Conservation (phyloP, 2,113 vertebrate genomes). For the Toxostoma redivivum region DNA sequence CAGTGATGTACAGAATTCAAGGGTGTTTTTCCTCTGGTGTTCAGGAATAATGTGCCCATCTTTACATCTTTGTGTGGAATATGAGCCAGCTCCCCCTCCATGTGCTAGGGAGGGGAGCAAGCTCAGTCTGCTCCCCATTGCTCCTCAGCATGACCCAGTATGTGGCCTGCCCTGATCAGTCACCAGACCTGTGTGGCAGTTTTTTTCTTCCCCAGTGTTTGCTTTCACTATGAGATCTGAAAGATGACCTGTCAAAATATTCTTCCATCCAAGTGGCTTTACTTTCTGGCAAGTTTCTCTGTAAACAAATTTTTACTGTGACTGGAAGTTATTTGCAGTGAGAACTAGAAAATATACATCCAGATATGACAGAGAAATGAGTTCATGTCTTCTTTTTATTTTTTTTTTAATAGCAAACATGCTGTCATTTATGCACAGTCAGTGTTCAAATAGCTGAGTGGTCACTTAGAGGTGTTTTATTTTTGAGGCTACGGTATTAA, state of each 20-base stretch:
- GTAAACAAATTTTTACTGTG: neutral
- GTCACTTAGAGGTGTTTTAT: neutral
- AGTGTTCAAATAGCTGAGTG: neutral
- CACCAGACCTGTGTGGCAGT: neutral
- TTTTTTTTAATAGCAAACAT: neutral
- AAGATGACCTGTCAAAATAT: neutral
- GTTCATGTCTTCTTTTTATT: neutral
- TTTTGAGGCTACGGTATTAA: neutral
- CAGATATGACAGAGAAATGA: neutral
- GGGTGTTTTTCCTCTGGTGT: neutral
- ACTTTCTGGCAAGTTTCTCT: neutral
- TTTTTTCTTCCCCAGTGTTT: neutral
- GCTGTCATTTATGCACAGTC: neutral
- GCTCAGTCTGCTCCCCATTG: fast-evolving
- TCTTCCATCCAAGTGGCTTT: neutral
- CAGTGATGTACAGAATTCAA: fast-evolving
- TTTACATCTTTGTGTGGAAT: neutral
- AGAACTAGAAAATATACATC: neutral
- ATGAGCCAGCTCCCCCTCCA: neutral
- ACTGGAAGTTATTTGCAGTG: neutral
- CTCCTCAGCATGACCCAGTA: neutral
- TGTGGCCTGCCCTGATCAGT: neutral
- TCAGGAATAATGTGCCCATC: fast-evolving
- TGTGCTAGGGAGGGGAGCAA: neutral
- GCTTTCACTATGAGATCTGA: neutral